Evolutionary conservation across 1,140 invertebrate species (phyloP).

Genomic region (Cotesia vestalis): DNA sequence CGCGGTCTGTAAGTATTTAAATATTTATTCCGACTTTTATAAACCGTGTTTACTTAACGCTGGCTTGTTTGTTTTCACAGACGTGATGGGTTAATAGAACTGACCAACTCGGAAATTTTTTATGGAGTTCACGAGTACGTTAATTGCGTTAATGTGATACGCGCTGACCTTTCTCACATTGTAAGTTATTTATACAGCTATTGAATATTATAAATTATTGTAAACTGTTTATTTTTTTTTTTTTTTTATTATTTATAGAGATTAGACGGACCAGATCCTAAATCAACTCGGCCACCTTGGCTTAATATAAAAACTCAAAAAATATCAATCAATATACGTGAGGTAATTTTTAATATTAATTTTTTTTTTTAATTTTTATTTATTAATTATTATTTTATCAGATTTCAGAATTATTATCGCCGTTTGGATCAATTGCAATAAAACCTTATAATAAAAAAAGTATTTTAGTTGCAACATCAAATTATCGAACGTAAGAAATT

Average conservation of each 20-base stretch:
- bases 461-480: constrained; percentile 61
- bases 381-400: constrained; percentile 44
- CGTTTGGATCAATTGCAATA: constrained; percentile 61
- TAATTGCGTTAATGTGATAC: constrained; percentile 73
- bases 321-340: constrained; percentile 39
- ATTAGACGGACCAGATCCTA: constrained; percentile 67
- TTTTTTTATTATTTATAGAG: constrained; percentile 57
- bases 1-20: constrained; percentile 44
- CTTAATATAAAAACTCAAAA: constrained; percentile 61
- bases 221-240: constrained; percentile 33
- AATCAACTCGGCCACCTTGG: constrained; percentile 63
- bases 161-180: constrained; percentile 67
- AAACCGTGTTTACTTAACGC: background rate
- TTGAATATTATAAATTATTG: constrained; percentile 32
- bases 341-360: constrained; percentile 42
- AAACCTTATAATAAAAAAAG: constrained; percentile 48
- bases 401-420: constrained; percentile 58
- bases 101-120: constrained; percentile 68
- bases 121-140: constrained; percentile 60
- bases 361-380: constrained; percentile 22
- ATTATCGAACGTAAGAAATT: constrained; percentile 58
- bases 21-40: background rate
- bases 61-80: constrained; percentile 38
- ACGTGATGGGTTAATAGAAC: constrained; percentile 51
- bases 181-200: constrained; percentile 59